These are phyloP conservation scores for Polymixis flavicincta DNA, from an alignment of 2,888 invertebrate species.

Conservation along the genomic window DNA sequence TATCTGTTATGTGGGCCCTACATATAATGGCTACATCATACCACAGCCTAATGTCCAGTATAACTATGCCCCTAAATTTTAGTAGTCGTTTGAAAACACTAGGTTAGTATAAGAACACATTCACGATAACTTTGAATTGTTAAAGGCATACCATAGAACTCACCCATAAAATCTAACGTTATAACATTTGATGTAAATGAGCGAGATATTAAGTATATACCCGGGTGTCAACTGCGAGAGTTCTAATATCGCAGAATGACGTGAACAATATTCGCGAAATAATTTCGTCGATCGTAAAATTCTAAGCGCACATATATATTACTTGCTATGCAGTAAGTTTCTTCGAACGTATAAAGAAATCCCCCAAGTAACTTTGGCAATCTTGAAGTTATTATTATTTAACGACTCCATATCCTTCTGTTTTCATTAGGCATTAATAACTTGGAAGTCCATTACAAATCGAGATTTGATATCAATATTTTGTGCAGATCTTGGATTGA, in stretches of 20 bases:
- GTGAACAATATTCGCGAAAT: conserved; percentile 69
- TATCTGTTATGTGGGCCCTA: conserved; percentile 42
- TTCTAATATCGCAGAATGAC: conserved; percentile 62
- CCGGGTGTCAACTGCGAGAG: conserved; percentile 56
- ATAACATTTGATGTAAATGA: conserved; percentile 62
- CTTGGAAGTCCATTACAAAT: conserved; percentile 20
- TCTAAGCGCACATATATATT: conserved; percentile 58
- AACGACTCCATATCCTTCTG: conserved; percentile 48
- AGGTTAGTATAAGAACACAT: conserved; percentile 28
- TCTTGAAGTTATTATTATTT: conserved; percentile 65
- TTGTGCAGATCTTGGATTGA: background rate
- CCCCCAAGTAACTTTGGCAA: conserved; percentile 66
- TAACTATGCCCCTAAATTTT: conserved; percentile 49
- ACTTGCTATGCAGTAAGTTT: conserved; percentile 65
- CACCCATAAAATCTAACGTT: conserved; percentile 62
- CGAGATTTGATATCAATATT: conserved; percentile 40
- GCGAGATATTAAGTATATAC: conserved; percentile 42
- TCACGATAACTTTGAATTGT: conserved; percentile 40
- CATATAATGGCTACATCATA: conserved; percentile 41
- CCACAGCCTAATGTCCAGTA: conserved; percentile 32
- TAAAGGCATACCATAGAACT: conserved; percentile 36
- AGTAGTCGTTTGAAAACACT: conserved; percentile 50
- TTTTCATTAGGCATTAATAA: conserved; percentile 58
- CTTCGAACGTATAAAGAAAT: conserved; percentile 63
- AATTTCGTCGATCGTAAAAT: conserved; percentile 67